Base-by-base conservation (phyloP, 2,888 invertebrate species). In the Drosophila aldrichi region DNA sequence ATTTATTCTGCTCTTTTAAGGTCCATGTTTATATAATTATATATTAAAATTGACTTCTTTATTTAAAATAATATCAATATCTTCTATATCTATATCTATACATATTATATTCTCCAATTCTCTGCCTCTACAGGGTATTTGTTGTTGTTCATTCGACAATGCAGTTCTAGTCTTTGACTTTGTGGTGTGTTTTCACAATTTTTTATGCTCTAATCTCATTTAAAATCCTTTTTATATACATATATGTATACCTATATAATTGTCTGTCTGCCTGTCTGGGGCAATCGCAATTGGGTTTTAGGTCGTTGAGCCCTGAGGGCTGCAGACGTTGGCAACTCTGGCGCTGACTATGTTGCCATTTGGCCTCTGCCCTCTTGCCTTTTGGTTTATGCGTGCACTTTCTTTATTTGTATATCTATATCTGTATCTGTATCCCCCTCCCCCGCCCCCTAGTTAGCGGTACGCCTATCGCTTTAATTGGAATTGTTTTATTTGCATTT, bases 401-500 rank as follows among this genome's bases (percentile, higher is more conserved):
- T 58, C 78, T 78, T 78, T 77, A 65, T 62, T 64, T 63, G 38
- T 49, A 61, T 52, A 52, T 69, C 41, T 74, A 61, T 56, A 49
- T 32, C 59, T 22, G 20, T 22, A 22, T 22, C 20, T 22, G 20
- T 60, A 49, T 34, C 62, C 57, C 7, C 7, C 10, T 12, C 25
- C 6, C 40, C n/a, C n/a, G n/a, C n/a, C n/a, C n/a, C n/a, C n/a
- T n/a, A n/a, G 12, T 12, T 40, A 2, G 36, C 54, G n/a, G 16
- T 48, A 49, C 32, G 77, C 79, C 74, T 81, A 77, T 84, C 73
- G 59, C 79, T 69, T 77, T 84, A 81, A 87, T 87, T 76, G 87
- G 84, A 81, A 81, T 74, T 77, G 77, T 81, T 87, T 76, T 83
- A 75, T 73, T 80, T 75, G 52, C 74, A 71, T 85, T 82, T 80